Base-by-base conservation (phyloP, 2,888 invertebrate genomes). In the Dicyrtomina minuta region DNA sequence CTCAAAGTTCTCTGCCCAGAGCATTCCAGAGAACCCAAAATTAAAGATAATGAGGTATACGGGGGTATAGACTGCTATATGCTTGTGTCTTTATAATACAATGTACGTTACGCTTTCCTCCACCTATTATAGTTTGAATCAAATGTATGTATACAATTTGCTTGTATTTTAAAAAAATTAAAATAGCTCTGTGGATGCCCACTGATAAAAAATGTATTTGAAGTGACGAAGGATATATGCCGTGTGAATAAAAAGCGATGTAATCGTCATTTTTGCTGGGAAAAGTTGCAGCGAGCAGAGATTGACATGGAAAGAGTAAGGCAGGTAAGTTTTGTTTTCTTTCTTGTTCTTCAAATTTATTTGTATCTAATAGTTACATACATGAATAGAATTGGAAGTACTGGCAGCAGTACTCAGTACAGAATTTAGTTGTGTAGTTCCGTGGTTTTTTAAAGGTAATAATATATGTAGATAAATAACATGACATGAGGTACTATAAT, bases 1-100 rank as follows among this genome's bases (percentile, higher is more conserved):
- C 83, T 99, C 69, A 87, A 95, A 76, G 96, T 98, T 0, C 86
- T 99, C 76, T 99, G 99, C 80, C 97, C 99, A 0, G 99, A 99
- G 80, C 98, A 99, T 82, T 93, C 92, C 79, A 97, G 96, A 82
- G 94, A 95, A 79, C 89, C 93, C 0, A 93, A 94, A 83, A 88
- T 93, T n/a, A 86, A 85, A 53, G 92, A 92, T 77, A 85, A 87
- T 1, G 92, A 93, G 81, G 81, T 81, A 75, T 39, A 22, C n/a
- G 15, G 17, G 1, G 10, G 1, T 53, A 22, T 59, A 4, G 10
- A 3, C n/a, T 39, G 33, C 12, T 13, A 2, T 27, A 27, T 56
- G 24, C 26, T 10, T 26, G 26, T 43, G 12, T 13, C 1, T 66
- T 27, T 44, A n/a, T n/a, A n/a, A n/a, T n/a, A n/a, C 51, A 66